Evolutionary conservation across 1,140 invertebrate genomes (phyloP).

Genomic region (Parapsyche elsis): DNA sequence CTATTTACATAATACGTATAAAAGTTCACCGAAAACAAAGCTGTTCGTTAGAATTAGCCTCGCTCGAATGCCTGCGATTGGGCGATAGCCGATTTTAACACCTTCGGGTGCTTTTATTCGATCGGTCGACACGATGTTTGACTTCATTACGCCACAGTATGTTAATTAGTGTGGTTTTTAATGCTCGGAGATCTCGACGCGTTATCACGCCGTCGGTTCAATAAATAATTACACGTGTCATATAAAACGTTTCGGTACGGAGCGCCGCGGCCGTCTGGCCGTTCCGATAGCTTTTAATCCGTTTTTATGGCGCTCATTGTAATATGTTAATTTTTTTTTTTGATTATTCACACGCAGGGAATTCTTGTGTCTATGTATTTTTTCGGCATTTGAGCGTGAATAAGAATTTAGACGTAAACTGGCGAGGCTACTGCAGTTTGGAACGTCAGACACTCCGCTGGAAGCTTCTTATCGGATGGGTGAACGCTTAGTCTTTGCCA

Average conservation of each 20-base stretch:
- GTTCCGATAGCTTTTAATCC: constrained; percentile 36
- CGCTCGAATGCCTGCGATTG: no score
- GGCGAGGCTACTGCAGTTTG: neutral
- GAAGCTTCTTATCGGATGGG: constrained; percentile 3
- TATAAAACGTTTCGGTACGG: constrained; percentile 36
- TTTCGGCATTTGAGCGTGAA: neutral
- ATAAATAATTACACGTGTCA: constrained; percentile 51
- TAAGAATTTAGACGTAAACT: neutral
- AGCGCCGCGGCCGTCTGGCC: no score
- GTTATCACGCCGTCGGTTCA: constrained; percentile 40
- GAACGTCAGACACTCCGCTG: neutral
- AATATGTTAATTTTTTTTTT: constrained; percentile 46
- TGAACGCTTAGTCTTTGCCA: neutral
- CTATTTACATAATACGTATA: no score
- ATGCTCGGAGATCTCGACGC: constrained; percentile 31
- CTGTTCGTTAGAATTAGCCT: no score
- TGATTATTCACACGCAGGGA: constrained; percentile 35
- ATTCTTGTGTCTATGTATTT: neutral
- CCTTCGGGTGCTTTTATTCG: no score
- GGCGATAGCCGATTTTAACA: no score
- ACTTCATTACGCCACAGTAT: no score
- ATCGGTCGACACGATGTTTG: no score
- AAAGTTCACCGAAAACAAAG: no score
- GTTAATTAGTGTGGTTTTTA: constrained; percentile 20
- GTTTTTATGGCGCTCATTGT: constrained; percentile 39